These are phyloP conservation scores for Chironex yamaguchii DNA, from an alignment of 30 jellyfish, hydroid and myxozoan genomes.

Conservation along the genomic window DNA sequence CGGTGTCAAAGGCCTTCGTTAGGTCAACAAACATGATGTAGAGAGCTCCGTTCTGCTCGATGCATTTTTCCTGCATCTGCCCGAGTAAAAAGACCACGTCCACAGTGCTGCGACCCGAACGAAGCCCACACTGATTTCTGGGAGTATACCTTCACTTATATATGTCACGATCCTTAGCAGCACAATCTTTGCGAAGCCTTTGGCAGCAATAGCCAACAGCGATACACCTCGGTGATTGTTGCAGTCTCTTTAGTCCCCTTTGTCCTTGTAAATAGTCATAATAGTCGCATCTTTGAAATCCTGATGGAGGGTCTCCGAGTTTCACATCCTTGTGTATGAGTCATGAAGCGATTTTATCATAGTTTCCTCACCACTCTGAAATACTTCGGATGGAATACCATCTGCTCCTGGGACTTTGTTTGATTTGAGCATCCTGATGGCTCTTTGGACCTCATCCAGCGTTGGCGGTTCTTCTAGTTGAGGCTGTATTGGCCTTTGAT, in stretches of 20 bases:
- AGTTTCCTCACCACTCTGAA: slow-evolving; percentile 11
- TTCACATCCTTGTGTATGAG: slow-evolving; percentile 30
- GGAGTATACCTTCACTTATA: slow-evolving; percentile 9
- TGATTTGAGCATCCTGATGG: slow-evolving; percentile 26
- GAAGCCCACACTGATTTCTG: slow-evolving; percentile 27
- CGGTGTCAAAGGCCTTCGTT: slow-evolving; percentile 15
- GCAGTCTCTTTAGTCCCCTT: neutral
- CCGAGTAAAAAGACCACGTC: slow-evolving; percentile 33
- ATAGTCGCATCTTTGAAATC: too few species aligned
- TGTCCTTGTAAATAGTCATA: too few species aligned
- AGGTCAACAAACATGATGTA: neutral
- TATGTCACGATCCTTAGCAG: slow-evolving; percentile 7
- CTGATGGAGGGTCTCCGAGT: too few species aligned
- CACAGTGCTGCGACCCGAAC: neutral
- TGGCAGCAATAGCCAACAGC: slow-evolving; percentile 24
- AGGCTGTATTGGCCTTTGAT: neutral
- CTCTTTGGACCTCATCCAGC: slow-evolving; percentile 20
- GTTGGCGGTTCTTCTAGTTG: slow-evolving; percentile 38
- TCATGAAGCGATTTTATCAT: neutral
- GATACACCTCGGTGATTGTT: slow-evolving; percentile 1
- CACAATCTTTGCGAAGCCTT: neutral
- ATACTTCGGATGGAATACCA: slow-evolving; percentile 28
- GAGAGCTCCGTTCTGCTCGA: slow-evolving; percentile 1
- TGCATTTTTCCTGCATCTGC: slow-evolving; percentile 24
- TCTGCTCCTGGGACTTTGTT: slow-evolving; percentile 48